phyloP scores from a whole-genome alignment of 2,888 invertebrate genomes.

The Drosophila kanekoi region DNA sequence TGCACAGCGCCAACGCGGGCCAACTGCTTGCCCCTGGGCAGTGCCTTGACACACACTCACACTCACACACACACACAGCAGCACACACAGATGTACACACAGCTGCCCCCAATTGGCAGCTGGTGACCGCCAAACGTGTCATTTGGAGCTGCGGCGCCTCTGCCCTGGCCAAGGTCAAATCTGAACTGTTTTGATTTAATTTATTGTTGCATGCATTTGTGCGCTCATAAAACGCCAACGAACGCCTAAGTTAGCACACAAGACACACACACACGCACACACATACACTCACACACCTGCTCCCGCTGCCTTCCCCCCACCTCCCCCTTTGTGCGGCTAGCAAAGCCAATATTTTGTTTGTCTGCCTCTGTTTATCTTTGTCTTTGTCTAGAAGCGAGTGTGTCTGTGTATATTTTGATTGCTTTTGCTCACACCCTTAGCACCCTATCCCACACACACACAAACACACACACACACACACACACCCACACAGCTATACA shows the following conservation, averaged over 20 bases:
- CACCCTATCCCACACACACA: constrained; percentile 9
- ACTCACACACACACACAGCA: constrained; percentile 8
- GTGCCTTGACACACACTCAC: constrained; percentile 30
- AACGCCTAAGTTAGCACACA: constrained; percentile 18
- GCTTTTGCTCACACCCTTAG: constrained; percentile 62
- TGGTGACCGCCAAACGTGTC: constrained; percentile 62
- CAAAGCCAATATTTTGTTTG: constrained; percentile 75
- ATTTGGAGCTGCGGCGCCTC: constrained; percentile 46
- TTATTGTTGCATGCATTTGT: constrained; percentile 74
- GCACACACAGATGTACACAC: constrained; percentile 10
- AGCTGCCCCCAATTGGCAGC: constrained; percentile 9
- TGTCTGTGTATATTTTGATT: constrained; percentile 67
- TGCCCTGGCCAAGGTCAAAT: constrained; percentile 70
- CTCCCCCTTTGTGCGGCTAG: constrained; percentile 47
- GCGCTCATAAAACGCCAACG: constrained; percentile 56
- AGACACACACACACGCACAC: constrained; percentile 34
- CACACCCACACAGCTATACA: constrained; percentile 21
- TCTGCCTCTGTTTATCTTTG: constrained; percentile 71
- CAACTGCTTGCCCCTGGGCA: constrained; percentile 42
- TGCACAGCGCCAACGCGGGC: constrained; percentile 40
- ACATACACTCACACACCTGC: constrained; percentile 47
- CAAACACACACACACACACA: constrained; percentile 13
- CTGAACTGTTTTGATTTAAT: constrained; percentile 76
- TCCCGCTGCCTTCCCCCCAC: constrained; percentile 26
- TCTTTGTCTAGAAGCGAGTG: constrained; percentile 54